Percentiles rank a stretch among this genome's conserved stretches.
phyloP scores from a whole-genome alignment of 2,113 vertebrate genomes.

The Pyxicephalus adspersus region DNA sequence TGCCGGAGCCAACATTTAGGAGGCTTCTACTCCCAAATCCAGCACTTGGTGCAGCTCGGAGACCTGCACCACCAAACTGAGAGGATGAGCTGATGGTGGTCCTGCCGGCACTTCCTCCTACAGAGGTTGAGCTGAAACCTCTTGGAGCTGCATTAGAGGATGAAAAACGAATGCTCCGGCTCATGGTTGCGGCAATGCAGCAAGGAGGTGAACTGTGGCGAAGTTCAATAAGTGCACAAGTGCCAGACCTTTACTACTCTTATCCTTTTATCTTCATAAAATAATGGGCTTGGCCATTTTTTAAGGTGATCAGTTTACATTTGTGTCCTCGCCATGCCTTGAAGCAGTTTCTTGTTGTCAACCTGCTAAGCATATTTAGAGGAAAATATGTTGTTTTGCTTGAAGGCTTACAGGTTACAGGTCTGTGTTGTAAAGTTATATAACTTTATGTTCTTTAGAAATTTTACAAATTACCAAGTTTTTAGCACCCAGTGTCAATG shows the following conservation, averaged over 20 bases:
- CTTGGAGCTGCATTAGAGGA: slow-evolving; percentile 46
- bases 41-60: background rate
- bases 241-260: slow-evolving; percentile 59
- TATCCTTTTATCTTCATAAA: slow-evolving; percentile 33
- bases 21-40: slow-evolving; percentile 63
- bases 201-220: background rate
- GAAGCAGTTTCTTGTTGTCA: slow-evolving; percentile 1
- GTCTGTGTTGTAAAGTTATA: slow-evolving; percentile 1
- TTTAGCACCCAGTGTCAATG: no score
- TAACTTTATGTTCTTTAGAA: slow-evolving; percentile 13
- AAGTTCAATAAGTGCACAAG: slow-evolving; percentile 38
- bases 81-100: slow-evolving; percentile 21
- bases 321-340: slow-evolving; percentile 39
- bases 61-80: slow-evolving; percentile 34
- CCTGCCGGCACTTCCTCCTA: background rate
- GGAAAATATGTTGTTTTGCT: slow-evolving; percentile 49
- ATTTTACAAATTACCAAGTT: background rate
- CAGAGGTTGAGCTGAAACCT: slow-evolving; percentile 49
- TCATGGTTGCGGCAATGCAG: slow-evolving; percentile 27
- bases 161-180: slow-evolving; percentile 1
- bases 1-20: slow-evolving; percentile 2
- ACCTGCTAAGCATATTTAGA: background rate
- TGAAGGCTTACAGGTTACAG: slow-evolving; percentile 29
- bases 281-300: slow-evolving; percentile 30
- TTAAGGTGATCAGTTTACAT: slow-evolving; percentile 42